These are phyloP conservation scores for Phalacrocorax carbo DNA, from an alignment of 2,113 vertebrate species.

Conservation along the genomic window DNA sequence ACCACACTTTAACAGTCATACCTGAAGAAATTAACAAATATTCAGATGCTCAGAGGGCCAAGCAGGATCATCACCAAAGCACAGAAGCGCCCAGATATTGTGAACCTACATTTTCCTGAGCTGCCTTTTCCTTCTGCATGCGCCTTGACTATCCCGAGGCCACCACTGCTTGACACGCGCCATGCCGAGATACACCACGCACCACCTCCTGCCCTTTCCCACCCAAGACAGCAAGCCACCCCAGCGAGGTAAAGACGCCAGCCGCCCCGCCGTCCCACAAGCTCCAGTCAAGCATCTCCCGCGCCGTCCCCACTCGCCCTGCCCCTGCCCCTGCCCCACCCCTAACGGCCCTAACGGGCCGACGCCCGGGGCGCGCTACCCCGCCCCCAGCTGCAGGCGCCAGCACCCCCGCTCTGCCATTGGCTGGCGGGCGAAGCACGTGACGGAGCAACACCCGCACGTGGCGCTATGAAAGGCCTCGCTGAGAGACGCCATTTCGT, in stretches of 20 bases:
- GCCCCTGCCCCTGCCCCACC: too few relatives aligned
- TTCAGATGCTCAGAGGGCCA: fast-evolving
- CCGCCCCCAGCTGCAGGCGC: fast-evolving
- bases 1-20: not conserved
- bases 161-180: fast-evolving
- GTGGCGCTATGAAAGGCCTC: not conserved
- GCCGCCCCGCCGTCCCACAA: too few relatives aligned
- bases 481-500: fast-evolving
- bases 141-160: fast-evolving
- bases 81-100: fast-evolving
- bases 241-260: fast-evolving
- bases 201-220: not conserved
- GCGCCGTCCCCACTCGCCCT: not conserved
- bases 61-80: too few relatives aligned
- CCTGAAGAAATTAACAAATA: not conserved
- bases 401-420: fast-evolving
- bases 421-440: not conserved
- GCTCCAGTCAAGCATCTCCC: fast-evolving
- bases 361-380: too few relatives aligned
- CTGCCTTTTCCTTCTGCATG: fast-evolving
- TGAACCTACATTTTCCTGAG: fast-evolving
- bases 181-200: fast-evolving
- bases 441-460: not conserved
- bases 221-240: fast-evolving
- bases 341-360: not conserved